Evolutionary conservation across 30 jellyfish, hydroid and myxozoan species (phyloP), one percentile per base, ranked within the genome.

Genomic region (Cassiopea andromeda): DNA sequence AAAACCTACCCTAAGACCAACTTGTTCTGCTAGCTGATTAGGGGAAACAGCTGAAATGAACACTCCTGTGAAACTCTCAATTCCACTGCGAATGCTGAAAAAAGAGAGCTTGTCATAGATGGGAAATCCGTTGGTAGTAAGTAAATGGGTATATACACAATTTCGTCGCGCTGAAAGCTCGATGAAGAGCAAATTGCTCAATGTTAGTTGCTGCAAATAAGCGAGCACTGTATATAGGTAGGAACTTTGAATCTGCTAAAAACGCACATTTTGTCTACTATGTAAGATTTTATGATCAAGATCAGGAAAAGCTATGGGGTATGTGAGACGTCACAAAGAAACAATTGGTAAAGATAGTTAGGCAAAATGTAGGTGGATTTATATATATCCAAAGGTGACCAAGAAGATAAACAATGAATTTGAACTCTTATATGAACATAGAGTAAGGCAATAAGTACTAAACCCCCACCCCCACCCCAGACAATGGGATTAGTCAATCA

Each of bases 1-100:
- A 64, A 9, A 64, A 0, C 43, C 15, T 44, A 93, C 98, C 92
- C 83, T 93, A 7, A 93, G 85, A 7, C 97, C 97, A 67, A 87
- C 97, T 82, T 89, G 91, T 48, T 88, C 97, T 1, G 98, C 97
- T 58, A 93, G 73, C 2, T 93, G 68, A 60, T 87, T 75, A 45
- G 90, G 70, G 19, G 92, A 59, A 48, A 93, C 94, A 43, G 92
- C 94, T 13, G 94, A 84, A 14, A 93, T 90, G 80, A 47, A 93
- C 1, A 87, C 87, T 6, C 98, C 98, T n/a, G 69, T 83, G 82
- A 78, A 80, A 46, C 77, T 83, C 45, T 89, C 88, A 7, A 93
- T 88, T n/a, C 97, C 97, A 50, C 93, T 87, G n/a, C 83, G 97
- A 15, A 93, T 93, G 60, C 98, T 93, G 73, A 69, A 47, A 60